A percentile compares a stretch with the other conserved stretches of the same genome.
Conservation (phyloP, 2,113 vertebrate genomes). For the Pollimyrus isidori region DNA sequence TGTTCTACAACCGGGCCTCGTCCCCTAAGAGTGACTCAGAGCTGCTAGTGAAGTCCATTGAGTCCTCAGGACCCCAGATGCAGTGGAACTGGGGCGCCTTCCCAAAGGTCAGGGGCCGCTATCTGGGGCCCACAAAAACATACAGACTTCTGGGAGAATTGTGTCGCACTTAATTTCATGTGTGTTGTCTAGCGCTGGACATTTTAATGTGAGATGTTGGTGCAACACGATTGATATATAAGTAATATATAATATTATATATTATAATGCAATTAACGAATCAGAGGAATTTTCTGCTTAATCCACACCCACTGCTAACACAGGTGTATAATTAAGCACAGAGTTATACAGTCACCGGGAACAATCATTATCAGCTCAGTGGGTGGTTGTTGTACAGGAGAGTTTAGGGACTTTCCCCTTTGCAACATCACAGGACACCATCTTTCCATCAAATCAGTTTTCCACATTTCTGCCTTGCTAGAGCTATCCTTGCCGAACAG, state of each 20-base stretch:
- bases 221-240: not conserved
- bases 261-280: not conserved
- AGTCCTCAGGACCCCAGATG: constrained; percentile 64
- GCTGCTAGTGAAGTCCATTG: constrained; percentile 61
- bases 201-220: not conserved
- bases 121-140: not conserved
- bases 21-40: constrained; percentile 90
- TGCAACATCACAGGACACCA: not conserved
- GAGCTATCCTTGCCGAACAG: not conserved
- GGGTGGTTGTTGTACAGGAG: not conserved
- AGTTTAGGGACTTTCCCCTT: not conserved
- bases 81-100: constrained; percentile 89
- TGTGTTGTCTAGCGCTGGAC: not conserved
- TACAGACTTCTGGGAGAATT: not conserved
- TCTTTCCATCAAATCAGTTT: not conserved
- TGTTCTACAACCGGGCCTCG: constrained; percentile 40
- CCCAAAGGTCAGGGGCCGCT: constrained; percentile 63
- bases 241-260: not conserved
- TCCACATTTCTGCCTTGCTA: not conserved
- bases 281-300: not conserved
- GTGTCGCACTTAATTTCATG: not conserved
- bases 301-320: not conserved
- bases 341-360: not conserved
- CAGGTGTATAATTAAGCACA: not conserved
- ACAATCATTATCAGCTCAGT: not conserved